Evolutionary conservation across 1,140 invertebrate genomes (phyloP), one percentile per base, ranked within the genome.

Genomic region (Lethrus apterus): DNA sequence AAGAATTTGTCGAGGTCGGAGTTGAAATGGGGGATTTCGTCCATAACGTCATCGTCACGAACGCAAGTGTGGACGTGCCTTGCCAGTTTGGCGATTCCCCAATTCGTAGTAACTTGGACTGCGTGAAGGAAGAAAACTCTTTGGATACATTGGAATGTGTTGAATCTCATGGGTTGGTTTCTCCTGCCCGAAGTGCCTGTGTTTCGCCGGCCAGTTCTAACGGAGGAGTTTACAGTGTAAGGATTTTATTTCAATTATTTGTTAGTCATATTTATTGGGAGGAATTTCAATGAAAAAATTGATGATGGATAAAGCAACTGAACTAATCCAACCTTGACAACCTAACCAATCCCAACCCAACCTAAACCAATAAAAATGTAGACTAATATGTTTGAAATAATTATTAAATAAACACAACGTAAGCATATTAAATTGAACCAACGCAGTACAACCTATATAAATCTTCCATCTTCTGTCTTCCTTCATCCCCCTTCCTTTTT

Each of bases 161-260:
- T 31, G 54, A 70, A 64, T 65, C 60, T 35, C 48, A 61, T 54
- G 50, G 52, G 47, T 29, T 59, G 40, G 59, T 65, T 41, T 69
- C 68, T n/a, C 62, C 65, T 8, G 54, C 57, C 2, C 66, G 72
- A 44, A 80, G 78, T 0, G 67, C 71, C 15, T 88, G 85, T 50
- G 79, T 83, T 2, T 89, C 85, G 0, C 85, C 85, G 1, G 84
- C 81, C 3, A 88, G 84, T 56, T 86, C 84, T 23, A 86, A 90
- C 69, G 89, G 89, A 1, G 89, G 89, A 1, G 79, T 90, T 30
- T 93, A 92, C 63, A 83, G 84, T 38, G 86, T 89, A 73, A 81
- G 75, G n/a, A n/a, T n/a, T n/a, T n/a, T n/a, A n/a, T n/a, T n/a
- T 70, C 36, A 15, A 35, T 35, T 17, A 35, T 3, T 10, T 7